A percentile compares a stretch with the other conserved stretches of the same genome.
These are phyloP conservation scores for Cistogaster globosa DNA, from an alignment of 2,888 invertebrate species.

Conservation along the genomic window DNA sequence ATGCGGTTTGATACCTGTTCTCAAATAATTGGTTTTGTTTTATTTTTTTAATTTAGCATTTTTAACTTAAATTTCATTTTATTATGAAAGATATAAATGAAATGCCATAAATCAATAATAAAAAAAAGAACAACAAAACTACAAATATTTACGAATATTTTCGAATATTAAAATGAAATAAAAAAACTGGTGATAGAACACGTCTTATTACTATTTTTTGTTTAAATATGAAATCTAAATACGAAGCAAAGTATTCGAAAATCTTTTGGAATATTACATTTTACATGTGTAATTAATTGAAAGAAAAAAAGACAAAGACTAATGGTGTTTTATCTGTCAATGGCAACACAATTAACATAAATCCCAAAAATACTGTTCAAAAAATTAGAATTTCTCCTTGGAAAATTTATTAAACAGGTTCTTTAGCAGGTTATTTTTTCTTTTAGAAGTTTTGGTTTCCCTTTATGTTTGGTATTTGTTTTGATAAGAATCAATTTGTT, in stretches of 20 bases:
- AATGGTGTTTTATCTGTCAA: too few species aligned
- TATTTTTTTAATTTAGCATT: too few species aligned
- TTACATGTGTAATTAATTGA: background rate
- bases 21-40: background rate
- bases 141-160: constrained; percentile 5
- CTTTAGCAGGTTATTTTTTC: too few species aligned
- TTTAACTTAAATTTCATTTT: too few species aligned
- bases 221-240: background rate
- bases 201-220: constrained; percentile 43
- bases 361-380: too few species aligned
- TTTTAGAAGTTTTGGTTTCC: too few species aligned
- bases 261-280: background rate
- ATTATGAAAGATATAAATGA: constrained; percentile 45
- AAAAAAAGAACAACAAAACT: constrained; percentile 27
- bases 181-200: constrained; percentile 55
- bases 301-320: too few species aligned
- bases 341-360: too few species aligned
- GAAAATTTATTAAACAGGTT: too few species aligned
- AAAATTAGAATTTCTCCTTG: too few species aligned
- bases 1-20: constrained; percentile 52
- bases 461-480: too few species aligned
- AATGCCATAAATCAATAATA: constrained; percentile 67
- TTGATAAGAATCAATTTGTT: too few species aligned
- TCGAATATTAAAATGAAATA: constrained; percentile 4
- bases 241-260: background rate